phyloP scores from a whole-genome alignment of 2,888 invertebrate genomes.

The Sminthurides aquaticus region DNA sequence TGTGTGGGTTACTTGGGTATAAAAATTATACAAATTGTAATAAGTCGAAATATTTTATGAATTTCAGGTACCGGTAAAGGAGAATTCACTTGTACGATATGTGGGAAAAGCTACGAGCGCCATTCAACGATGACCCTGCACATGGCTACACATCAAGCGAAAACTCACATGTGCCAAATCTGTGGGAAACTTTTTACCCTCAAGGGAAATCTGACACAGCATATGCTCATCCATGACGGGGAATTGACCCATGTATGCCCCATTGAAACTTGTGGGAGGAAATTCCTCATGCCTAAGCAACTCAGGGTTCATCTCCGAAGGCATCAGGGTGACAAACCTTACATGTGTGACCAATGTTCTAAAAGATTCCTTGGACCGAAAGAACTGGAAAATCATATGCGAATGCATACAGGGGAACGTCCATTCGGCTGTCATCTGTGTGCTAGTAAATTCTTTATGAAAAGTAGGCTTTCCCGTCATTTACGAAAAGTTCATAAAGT shows the following conservation, averaged over 20 bases:
- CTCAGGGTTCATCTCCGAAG: neutral
- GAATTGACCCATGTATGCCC: neutral
- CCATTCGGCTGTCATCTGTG: slow-evolving; percentile 8
- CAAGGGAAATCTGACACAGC: slow-evolving; percentile 1
- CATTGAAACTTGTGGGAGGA: neutral
- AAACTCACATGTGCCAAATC: neutral
- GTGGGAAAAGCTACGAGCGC: slow-evolving; percentile 9
- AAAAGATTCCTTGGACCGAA: neutral
- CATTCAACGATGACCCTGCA: neutral
- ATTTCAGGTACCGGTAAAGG: slow-evolving; percentile 6
- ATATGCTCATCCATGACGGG: slow-evolving; percentile 1
- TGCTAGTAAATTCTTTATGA: slow-evolving; percentile 10
- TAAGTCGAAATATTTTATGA: neutral
- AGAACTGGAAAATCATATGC: slow-evolving; percentile 4
- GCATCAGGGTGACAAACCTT: slow-evolving; percentile 6
- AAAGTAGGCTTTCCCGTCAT: slow-evolving; percentile 4
- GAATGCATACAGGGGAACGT: slow-evolving; percentile 6
- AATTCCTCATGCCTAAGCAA: neutral
- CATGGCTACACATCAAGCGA: neutral
- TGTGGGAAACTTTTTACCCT: slow-evolving; percentile 8
- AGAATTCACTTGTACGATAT: neutral
- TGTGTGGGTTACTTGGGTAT: neutral
- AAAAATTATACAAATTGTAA: neutral
- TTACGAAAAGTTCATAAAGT: slow-evolving; percentile 4
- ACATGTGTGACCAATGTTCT: slow-evolving; percentile 8